Conservation (phyloP, 2,888 invertebrate genomes). For the Acanthococcus lagerstroemiae region DNA sequence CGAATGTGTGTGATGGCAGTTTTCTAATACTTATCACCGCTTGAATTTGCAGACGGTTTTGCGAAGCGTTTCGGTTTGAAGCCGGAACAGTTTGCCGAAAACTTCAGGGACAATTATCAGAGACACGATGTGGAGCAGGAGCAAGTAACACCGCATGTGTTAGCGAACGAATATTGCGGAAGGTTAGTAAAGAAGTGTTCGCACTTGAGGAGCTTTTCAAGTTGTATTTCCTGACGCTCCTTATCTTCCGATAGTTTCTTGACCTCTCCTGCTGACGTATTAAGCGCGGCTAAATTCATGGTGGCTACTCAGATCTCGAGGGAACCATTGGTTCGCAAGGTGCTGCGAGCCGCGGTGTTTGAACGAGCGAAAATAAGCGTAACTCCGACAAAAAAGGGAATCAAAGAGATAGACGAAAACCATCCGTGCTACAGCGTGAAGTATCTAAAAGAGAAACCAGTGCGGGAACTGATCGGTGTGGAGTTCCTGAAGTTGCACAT, state of each 20-base stretch:
- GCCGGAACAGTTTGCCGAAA: slow-evolving; percentile 92
- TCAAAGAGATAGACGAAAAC: slow-evolving; percentile 91
- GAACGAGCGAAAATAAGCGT: slow-evolving; percentile 77
- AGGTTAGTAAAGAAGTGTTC: slow-evolving; percentile 39
- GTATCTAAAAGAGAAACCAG: slow-evolving; percentile 86
- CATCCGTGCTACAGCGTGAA: slow-evolving; percentile 80
- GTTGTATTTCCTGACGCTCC: slow-evolving; percentile 4
- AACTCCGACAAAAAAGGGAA: slow-evolving; percentile 76
- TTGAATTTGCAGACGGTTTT: slow-evolving; percentile 52
- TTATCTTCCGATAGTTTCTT: slow-evolving; percentile 47
- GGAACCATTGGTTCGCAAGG: slow-evolving; percentile 78
- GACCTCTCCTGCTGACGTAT: slow-evolving; percentile 63
- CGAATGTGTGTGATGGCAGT: background rate
- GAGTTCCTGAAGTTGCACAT: slow-evolving; percentile 75
- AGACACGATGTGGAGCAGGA: slow-evolving; percentile 91
- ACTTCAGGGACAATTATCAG: slow-evolving; percentile 89
- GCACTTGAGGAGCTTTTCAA: background rate
- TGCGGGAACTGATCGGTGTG: slow-evolving; percentile 75
- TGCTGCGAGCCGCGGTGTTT: slow-evolving; percentile 73
- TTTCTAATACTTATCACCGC: background rate
- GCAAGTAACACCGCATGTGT: slow-evolving; percentile 66
- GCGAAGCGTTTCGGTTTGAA: slow-evolving; percentile 85
- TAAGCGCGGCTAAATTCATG: slow-evolving; percentile 87
- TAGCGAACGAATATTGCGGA: slow-evolving; percentile 67
- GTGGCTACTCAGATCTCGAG: slow-evolving; percentile 86